Evolutionary conservation across 2,797 vertebrate species (phyloP).

Genomic region (Enteromius argenteus): DNA sequence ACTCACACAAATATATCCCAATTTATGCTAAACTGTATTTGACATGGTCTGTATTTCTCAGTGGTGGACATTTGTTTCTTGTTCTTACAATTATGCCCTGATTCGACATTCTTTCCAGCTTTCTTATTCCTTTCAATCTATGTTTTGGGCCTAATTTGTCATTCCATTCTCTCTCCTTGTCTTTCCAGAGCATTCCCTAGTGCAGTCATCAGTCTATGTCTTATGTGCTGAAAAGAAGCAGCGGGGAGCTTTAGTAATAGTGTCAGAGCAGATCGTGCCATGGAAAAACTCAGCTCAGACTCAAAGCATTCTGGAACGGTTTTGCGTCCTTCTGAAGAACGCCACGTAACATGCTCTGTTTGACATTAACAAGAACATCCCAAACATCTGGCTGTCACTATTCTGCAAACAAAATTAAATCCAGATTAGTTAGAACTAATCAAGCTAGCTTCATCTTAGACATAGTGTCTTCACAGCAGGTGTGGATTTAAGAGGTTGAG

Average conservation of each 20-base stretch:
- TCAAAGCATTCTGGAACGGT: slow-evolving; percentile 1
- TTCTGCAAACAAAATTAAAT: not conserved
- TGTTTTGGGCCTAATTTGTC: slow-evolving; percentile 28
- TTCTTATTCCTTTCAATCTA: not conserved
- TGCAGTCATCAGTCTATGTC: slow-evolving; percentile 3
- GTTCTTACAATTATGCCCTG: not conserved
- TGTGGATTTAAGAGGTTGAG: slow-evolving; percentile 47
- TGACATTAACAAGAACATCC: slow-evolving; percentile 17
- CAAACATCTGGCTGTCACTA: not conserved
- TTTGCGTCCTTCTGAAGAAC: not conserved
- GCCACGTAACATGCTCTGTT: slow-evolving; percentile 20
- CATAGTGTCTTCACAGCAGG: slow-evolving; percentile 18
- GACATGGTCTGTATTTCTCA: not conserved
- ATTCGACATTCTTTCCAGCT: not conserved
- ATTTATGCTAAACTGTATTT: not conserved
- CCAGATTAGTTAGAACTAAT: not conserved
- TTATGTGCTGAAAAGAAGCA: slow-evolving; percentile 20
- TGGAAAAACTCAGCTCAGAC: slow-evolving; percentile 42
- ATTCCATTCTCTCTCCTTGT: not conserved
- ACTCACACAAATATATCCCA: not conserved
- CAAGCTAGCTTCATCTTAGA: not conserved
- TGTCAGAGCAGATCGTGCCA: slow-evolving; percentile 11
- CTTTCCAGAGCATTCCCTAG: slow-evolving; percentile 16
- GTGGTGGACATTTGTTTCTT: slow-evolving; percentile 15
- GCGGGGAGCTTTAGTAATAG: slow-evolving; percentile 5